Conservation (phyloP, 2,113 vertebrate genomes). For the Carlito syrichta region DNA sequence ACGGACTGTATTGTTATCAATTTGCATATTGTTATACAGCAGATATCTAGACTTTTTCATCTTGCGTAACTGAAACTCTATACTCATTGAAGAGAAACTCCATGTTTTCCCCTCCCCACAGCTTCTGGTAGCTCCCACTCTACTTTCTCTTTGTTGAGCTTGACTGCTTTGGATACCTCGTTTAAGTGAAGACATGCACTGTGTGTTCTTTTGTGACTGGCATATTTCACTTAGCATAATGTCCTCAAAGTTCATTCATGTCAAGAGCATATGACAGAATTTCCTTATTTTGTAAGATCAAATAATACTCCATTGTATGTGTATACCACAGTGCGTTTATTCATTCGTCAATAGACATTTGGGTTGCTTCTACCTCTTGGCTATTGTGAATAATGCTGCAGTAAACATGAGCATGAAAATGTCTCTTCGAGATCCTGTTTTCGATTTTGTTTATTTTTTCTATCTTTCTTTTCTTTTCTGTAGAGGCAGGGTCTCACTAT, state of each 20-base stretch:
- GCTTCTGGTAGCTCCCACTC: neutral
- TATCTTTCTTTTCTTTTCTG: too few relatives aligned
- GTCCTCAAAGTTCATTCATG: neutral
- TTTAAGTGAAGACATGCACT: neutral
- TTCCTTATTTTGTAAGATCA: neutral
- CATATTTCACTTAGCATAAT: neutral
- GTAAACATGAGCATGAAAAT: neutral
- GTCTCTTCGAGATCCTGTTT: neutral
- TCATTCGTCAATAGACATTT: neutral
- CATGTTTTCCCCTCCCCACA: neutral
- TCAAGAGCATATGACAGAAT: neutral
- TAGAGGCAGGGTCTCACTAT: too few relatives aligned
- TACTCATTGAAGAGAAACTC: neutral
- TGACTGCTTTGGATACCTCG: neutral
- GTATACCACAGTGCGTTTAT: neutral
- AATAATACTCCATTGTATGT: neutral
- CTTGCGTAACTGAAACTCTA: neutral
- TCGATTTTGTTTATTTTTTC: too few relatives aligned
- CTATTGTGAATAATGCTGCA: neutral
- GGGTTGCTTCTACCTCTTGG: neutral
- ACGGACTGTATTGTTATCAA: neutral
- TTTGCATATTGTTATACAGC: neutral
- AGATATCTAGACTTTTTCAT: neutral
- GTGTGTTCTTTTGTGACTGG: neutral
- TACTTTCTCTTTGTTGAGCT: neutral